Percentiles rank a stretch among this genome's conserved stretches.
Conservation (phyloP, 37 sponge, comb jelly and placozoan species). For the Bolinopsis microptera region DNA sequence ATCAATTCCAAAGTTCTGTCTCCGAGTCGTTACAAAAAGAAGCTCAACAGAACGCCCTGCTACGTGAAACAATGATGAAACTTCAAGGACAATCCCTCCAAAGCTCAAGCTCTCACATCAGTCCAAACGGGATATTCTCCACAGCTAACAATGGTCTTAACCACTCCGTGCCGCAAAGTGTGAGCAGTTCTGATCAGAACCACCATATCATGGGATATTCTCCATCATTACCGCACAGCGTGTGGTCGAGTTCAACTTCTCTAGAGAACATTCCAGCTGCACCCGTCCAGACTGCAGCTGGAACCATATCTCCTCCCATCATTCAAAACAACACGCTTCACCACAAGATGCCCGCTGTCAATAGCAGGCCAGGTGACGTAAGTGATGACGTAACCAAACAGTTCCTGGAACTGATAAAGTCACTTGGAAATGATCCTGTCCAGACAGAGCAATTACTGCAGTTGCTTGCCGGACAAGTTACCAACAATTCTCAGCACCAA, state of each 20-base stretch:
- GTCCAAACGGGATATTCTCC: background rate
- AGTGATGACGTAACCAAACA: conserved; percentile 14
- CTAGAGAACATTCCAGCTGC: background rate
- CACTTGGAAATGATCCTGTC: background rate
- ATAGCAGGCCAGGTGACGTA: background rate
- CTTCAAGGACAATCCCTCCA: background rate
- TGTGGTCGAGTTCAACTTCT: background rate
- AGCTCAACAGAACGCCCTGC: background rate
- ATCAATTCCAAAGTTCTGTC: background rate
- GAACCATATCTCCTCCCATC: background rate
- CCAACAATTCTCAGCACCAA: background rate
- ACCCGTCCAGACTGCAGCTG: background rate
- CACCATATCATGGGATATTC: background rate
- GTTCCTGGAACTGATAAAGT: conserved; percentile 11
- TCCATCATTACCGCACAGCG: background rate
- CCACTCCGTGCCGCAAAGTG: background rate
- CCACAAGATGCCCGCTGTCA: background rate
- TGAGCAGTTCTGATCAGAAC: background rate
- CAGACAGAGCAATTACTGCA: background rate
- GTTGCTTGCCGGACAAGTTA: background rate
- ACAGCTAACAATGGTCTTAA: background rate
- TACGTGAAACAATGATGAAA: background rate
- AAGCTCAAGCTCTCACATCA: background rate
- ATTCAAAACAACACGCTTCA: background rate
- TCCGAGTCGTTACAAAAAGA: background rate